phyloP scores from a whole-genome alignment of 1,140 invertebrate species.

The Bombus haemorrhoidalis region DNA sequence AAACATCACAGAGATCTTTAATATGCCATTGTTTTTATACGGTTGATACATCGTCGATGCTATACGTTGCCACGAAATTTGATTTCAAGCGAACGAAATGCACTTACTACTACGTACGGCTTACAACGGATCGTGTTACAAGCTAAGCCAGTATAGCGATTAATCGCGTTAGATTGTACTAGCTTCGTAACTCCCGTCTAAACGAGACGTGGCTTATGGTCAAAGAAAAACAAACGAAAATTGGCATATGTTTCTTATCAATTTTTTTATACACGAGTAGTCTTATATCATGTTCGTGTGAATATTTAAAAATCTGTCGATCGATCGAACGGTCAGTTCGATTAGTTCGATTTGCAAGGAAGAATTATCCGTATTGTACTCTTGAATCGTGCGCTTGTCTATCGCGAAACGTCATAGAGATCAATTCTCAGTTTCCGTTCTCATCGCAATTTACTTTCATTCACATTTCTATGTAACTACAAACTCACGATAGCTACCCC shows the following conservation, averaged over 20 bases:
- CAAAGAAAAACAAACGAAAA: neutral
- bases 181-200: no score
- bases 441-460: neutral
- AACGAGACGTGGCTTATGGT: neutral
- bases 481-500: no score
- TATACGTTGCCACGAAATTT: no score
- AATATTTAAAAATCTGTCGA: no score
- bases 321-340: no score
- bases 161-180: constrained; percentile 45
- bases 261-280: neutral
- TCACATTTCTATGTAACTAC: neutral
- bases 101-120: neutral
- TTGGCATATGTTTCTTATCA: neutral
- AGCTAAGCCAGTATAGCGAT: constrained; percentile 13
- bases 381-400: neutral
- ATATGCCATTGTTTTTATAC: neutral
- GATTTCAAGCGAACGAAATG: neutral
- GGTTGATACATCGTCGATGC: no score
- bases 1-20: neutral
- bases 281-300: neutral
- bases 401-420: neutral
- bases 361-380: neutral
- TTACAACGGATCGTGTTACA: constrained; percentile 44
- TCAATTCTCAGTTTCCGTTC: neutral
- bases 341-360: neutral